Evolutionary conservation across 2,888 invertebrate species (phyloP), one percentile per base, ranked within the genome.

Genomic region (Cylloceria caligata): DNA sequence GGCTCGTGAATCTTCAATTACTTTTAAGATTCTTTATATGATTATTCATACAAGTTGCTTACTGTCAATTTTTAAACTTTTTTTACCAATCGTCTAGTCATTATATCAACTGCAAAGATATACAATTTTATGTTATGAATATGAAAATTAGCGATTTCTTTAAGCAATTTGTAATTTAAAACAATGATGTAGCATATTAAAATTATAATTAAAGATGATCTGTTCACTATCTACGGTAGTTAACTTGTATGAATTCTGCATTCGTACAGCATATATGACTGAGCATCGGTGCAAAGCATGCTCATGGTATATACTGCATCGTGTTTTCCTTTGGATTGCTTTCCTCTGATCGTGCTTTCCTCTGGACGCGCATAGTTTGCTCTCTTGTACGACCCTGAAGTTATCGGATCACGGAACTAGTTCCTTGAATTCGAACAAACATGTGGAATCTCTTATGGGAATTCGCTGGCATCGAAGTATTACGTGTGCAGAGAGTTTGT

Each of bases 341-440:
- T n/a, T n/a, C n/a, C n/a, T n/a, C n/a, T n/a, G n/a, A n/a, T n/a
- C n/a, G n/a, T n/a, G n/a, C n/a, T n/a, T n/a, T n/a, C n/a, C n/a
- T n/a, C n/a, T n/a, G n/a, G n/a, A n/a, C n/a, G n/a, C n/a, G n/a
- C n/a, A n/a, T n/a, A n/a, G n/a, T n/a, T n/a, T 49, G 45, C 45
- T 13, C 27, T 65, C n/a, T n/a, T n/a, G n/a, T n/a, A n/a, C 27
- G 45, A 13, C 45, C 65, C 45, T 65, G 65, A 65, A 65, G 45
- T 16, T 16, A 13, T 49, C n/a, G 57, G 57, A 57, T 57, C 30
- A 57, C 57, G 5, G 30, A 30, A 57, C 16, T n/a, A 30, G 57
- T 34, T 57, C 57, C 30, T 57, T 57, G 30, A 3, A 30, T 57
- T 27, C 30, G n/a, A n/a, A 30, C 30, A 16, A 57, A 57, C 16